Evolutionary conservation across 2,888 invertebrate species (phyloP).

Genomic region (Agrotis ipsilon): DNA sequence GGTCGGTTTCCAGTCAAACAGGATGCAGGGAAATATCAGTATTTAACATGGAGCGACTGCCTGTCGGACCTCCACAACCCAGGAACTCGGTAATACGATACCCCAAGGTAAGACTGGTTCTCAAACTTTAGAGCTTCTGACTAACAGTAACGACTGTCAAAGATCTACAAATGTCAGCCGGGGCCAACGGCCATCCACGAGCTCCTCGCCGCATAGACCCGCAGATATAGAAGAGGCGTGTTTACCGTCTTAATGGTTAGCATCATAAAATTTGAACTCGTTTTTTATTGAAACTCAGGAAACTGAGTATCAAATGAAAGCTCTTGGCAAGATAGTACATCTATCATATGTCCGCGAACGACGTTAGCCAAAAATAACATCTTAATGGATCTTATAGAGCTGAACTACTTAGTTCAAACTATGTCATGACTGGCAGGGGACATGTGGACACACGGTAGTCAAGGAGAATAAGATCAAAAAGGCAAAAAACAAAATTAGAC

Average conservation of each 20-base stretch:
- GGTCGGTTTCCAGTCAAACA: too few relatives aligned
- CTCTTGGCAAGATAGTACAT: constrained; percentile 32
- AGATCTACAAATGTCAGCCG: too few relatives aligned
- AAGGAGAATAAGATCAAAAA: background rate
- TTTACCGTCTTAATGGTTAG: background rate
- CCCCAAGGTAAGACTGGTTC: too few relatives aligned
- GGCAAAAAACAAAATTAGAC: background rate
- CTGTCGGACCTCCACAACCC: too few relatives aligned
- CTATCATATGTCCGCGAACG: constrained; percentile 25
- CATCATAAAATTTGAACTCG: constrained; percentile 17
- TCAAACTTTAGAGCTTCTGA: too few relatives aligned
- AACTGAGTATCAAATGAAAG: constrained; percentile 24
- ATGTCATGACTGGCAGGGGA: background rate
- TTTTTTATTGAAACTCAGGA: background rate
- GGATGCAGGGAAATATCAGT: too few relatives aligned
- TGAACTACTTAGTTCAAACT: constrained; percentile 13
- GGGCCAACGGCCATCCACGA: too few relatives aligned
- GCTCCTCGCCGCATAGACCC: too few relatives aligned
- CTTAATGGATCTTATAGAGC: constrained; percentile 2
- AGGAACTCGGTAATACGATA: too few relatives aligned
- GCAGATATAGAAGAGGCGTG: background rate
- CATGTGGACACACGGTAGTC: background rate
- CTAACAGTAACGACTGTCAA: too few relatives aligned
- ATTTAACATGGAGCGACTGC: too few relatives aligned
- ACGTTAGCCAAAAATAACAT: constrained; percentile 39